A percentile compares a stretch with the other conserved stretches of the same genome.
These are phyloP conservation scores for Scarus forsteni DNA, from an alignment of 2,797 vertebrate genomes.

Conservation along the genomic window DNA sequence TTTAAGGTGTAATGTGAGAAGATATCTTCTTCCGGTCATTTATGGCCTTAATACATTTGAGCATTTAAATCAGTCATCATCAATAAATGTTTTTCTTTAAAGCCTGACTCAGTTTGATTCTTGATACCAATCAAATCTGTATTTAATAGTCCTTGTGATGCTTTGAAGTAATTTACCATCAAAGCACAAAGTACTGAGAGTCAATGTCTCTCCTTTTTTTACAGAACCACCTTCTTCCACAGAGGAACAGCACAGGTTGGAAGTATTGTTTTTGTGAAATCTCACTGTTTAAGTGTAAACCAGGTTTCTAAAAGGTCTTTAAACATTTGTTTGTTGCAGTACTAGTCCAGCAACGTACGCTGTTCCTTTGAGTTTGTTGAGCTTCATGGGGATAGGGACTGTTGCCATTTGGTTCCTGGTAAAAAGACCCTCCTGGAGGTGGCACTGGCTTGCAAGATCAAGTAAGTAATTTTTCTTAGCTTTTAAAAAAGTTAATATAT, in stretches of 20 bases:
- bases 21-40: too few relatives aligned
- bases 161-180: too few relatives aligned
- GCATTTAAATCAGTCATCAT: too few relatives aligned
- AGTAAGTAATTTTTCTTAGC: constrained; percentile 35
- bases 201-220: not conserved
- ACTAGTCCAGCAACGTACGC: fast-evolving
- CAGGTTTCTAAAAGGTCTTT: not conserved
- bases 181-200: too few relatives aligned
- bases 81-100: too few relatives aligned
- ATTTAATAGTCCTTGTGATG: too few relatives aligned
- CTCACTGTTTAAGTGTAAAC: too few relatives aligned
- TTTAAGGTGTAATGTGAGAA: too few relatives aligned
- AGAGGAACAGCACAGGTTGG: constrained; percentile 1
- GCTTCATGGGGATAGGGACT: constrained; percentile 21
- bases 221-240: not conserved
- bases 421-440: constrained; percentile 12
- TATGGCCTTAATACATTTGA: too few relatives aligned
- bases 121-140: too few relatives aligned
- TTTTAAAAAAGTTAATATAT: not conserved
- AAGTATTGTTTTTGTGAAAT: not conserved
- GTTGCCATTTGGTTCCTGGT: constrained; percentile 37
- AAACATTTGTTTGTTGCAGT: constrained; percentile 4
- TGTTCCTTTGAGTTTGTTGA: constrained; percentile 53
- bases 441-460: too few relatives aligned
- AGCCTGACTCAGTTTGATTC: too few relatives aligned